Conservation (phyloP, 2,797 vertebrate species). For the Gambelia wislizenii region DNA sequence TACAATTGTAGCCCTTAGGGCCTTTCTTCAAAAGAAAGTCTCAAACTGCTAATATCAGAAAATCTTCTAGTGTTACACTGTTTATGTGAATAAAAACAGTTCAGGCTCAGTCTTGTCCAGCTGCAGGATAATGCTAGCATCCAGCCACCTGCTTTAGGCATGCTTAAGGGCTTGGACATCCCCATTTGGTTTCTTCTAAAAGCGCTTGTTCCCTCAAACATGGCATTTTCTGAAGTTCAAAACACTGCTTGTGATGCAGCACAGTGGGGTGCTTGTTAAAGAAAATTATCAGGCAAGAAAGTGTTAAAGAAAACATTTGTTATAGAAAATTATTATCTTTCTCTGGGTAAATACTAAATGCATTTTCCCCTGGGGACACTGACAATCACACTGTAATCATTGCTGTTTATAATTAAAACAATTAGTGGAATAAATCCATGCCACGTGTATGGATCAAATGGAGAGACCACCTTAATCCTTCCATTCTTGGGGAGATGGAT, state of each 20-base stretch:
- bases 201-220: not conserved
- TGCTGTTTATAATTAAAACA: not conserved
- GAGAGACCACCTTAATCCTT: not conserved
- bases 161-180: not conserved
- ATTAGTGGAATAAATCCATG: not conserved
- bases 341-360: not conserved
- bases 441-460: not conserved
- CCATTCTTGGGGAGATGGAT: too few species aligned
- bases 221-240: not conserved
- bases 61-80: not conserved
- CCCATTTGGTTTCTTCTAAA: not conserved
- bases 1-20: not conserved
- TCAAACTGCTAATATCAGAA: not conserved
- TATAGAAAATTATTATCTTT: too few species aligned
- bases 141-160: not conserved
- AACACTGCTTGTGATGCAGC: not conserved
- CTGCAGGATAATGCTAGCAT: not conserved
- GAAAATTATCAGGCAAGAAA: not conserved
- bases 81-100: conserved; percentile 23
- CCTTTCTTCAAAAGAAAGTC: not conserved
- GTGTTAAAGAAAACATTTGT: too few species aligned
- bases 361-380: not conserved
- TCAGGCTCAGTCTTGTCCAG: not conserved
- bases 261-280: not conserved
- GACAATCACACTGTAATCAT: not conserved